Base-by-base conservation (phyloP, 2,888 invertebrate genomes). In the Anorthoa munda region DNA sequence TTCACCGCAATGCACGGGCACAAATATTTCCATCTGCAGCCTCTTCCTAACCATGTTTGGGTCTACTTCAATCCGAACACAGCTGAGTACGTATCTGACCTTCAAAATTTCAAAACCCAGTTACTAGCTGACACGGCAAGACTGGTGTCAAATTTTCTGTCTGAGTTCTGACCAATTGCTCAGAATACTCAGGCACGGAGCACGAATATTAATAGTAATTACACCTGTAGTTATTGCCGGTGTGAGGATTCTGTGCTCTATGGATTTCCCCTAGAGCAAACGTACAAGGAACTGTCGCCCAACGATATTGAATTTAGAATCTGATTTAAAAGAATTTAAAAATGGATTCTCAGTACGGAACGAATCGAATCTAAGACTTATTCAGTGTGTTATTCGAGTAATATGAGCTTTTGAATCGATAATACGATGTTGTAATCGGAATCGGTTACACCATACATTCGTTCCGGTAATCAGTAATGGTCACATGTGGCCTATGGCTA, bases 381-480 rank as follows among this genome's bases (percentile, higher is more conserved):
- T 58, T 50, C 45, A 58, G 67, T 68, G 53, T 67, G 61, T 66
- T 75, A 75, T 71, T 67, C 60, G 46, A 67, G 56, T 79, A 26
- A 61, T 66, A 65, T 55, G 48, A 39, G 59, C 9, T 53, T 77
- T 53, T 31, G 3, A 58, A 78, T 61, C 65, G 50, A 61, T 77
- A 67, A 51, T 55, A n/a, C 17, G 56, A 75, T 83, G 31, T n/a
- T 66, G 73, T 51, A 56, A 63, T 66, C 21, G 46, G 9, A 56
- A 66, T 66, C 58, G 68, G 64, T 79, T 73, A 78, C 68, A 66
- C 21, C 63, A 82, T 55, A 4, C 13, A 66, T 79, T 79, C 51
- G 75, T 66, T 83, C 18, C n/a, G n/a, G 50, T 75, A 68, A 68
- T 79, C 75, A 46, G 31, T 59, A 23, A 69, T 66, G 55, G 63